Percentiles rank a stretch among this genome's conserved stretches.
phyloP scores from a whole-genome alignment of 2,797 vertebrate genomes.

The Cynodonichthys magdalenae region DNA sequence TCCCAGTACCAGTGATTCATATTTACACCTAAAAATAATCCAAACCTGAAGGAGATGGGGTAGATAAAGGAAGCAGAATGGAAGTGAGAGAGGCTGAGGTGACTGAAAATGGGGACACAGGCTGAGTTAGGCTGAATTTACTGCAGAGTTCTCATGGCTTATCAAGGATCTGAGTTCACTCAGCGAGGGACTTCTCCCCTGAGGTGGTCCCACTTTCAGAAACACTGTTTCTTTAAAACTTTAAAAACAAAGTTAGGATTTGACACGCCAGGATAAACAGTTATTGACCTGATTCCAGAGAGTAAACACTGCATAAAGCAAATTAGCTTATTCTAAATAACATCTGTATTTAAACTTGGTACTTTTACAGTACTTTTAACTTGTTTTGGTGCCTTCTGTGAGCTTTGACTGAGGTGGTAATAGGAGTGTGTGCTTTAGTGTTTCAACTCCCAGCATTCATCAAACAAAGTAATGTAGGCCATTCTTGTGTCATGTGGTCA shows the following conservation, averaged over 20 bases:
- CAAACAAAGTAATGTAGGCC: slow-evolving; percentile 77
- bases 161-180: slow-evolving; percentile 70
- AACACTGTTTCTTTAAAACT: slow-evolving; percentile 49
- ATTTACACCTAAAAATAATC: slow-evolving; percentile 48
- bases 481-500: slow-evolving; percentile 77
- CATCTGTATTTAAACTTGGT: slow-evolving; percentile 3
- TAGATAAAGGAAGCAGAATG: slow-evolving; percentile 43
- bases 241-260: slow-evolving; percentile 41
- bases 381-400: slow-evolving; percentile 26
- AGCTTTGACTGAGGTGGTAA: slow-evolving; percentile 35
- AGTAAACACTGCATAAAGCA: slow-evolving; percentile 19
- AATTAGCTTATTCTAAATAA: slow-evolving; percentile 4
- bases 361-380: slow-evolving; percentile 10
- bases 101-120: slow-evolving; percentile 36
- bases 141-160: slow-evolving; percentile 57
- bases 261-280: slow-evolving; percentile 45
- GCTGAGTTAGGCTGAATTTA: slow-evolving; percentile 60
- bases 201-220: slow-evolving; percentile 48
- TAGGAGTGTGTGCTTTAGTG: slow-evolving; percentile 57
- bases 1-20: slow-evolving; percentile 50
- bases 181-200: slow-evolving; percentile 36
- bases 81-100: slow-evolving; percentile 17
- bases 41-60: slow-evolving; percentile 11
- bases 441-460: slow-evolving; percentile 50
- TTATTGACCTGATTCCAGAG: slow-evolving; percentile 23